Evolutionary conservation across 2,797 vertebrate genomes (phyloP).

Genomic region (Lateolabrax maculatus): DNA sequence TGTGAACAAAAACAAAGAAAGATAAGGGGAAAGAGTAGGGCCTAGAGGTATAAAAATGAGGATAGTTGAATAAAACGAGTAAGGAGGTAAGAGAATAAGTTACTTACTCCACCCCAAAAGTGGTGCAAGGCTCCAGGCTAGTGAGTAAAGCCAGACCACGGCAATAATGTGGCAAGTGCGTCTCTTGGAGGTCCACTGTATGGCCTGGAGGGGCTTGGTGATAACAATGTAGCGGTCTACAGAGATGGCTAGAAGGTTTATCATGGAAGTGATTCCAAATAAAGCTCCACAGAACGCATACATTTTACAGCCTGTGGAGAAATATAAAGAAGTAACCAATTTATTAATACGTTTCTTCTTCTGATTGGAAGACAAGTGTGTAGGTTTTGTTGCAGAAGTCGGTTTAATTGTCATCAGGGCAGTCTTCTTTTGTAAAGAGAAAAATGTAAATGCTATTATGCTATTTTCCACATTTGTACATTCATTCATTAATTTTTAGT

Average conservation of each 20-base stretch:
- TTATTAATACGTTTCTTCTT: neutral
- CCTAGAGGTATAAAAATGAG: neutral
- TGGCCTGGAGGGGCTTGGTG: conserved; percentile 91
- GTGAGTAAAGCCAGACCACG: conserved; percentile 92
- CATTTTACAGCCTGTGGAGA: conserved; percentile 87
- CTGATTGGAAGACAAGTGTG: neutral
- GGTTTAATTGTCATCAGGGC: neutral
- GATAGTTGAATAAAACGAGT: neutral
- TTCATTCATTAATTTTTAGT: neutral
- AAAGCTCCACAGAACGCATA: conserved; percentile 96
- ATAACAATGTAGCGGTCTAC: conserved; percentile 95
- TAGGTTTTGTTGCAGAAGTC: neutral
- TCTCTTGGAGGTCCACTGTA: conserved; percentile 88
- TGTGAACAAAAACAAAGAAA: conserved; percentile 7
- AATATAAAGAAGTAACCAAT: neutral
- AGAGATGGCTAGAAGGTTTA: conserved; percentile 93
- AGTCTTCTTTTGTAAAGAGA: neutral
- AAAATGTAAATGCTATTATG: neutral
- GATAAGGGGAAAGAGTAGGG: neutral
- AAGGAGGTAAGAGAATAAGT: neutral
- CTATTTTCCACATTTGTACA: neutral
- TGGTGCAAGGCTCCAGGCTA: conserved; percentile 95
- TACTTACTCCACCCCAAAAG: conserved; percentile 96
- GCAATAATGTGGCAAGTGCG: conserved; percentile 86
- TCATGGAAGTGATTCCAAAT: conserved; percentile 96